These are phyloP conservation scores for Gnathochromis pfefferi DNA, from an alignment of 2,113 vertebrate species.

Conservation along the genomic window DNA sequence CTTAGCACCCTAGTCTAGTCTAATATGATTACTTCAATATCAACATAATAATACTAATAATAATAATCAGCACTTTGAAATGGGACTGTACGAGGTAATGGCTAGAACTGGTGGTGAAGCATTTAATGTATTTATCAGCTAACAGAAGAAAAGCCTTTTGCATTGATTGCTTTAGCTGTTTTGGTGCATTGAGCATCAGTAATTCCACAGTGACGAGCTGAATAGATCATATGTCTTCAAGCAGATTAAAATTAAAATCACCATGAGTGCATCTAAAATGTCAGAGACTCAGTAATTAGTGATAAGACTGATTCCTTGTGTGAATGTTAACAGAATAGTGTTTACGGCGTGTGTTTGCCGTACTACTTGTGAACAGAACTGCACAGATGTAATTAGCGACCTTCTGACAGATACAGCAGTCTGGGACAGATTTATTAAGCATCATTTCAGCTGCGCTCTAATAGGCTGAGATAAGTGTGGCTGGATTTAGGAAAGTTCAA, in stretches of 20 bases:
- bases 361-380: neutral
- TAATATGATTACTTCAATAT: neutral
- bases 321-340: neutral
- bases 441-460: neutral
- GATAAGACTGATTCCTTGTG: fast-evolving
- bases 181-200: neutral
- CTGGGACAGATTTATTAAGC: neutral
- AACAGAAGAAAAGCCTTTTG: neutral
- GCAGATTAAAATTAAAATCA: neutral
- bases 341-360: fast-evolving
- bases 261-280: neutral
- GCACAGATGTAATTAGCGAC: conserved; percentile 1
- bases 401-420: neutral
- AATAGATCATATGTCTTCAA: neutral
- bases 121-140: neutral
- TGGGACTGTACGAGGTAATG: neutral
- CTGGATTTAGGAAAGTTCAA: neutral
- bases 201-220: neutral
- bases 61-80: fast-evolving
- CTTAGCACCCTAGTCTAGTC: neutral
- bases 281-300: neutral
- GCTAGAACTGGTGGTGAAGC: neutral
- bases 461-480: neutral
- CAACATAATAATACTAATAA: neutral
- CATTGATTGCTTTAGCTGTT: neutral